phyloP scores from a whole-genome alignment of 1,140 invertebrate species.

The Camponotus floridanus region DNA sequence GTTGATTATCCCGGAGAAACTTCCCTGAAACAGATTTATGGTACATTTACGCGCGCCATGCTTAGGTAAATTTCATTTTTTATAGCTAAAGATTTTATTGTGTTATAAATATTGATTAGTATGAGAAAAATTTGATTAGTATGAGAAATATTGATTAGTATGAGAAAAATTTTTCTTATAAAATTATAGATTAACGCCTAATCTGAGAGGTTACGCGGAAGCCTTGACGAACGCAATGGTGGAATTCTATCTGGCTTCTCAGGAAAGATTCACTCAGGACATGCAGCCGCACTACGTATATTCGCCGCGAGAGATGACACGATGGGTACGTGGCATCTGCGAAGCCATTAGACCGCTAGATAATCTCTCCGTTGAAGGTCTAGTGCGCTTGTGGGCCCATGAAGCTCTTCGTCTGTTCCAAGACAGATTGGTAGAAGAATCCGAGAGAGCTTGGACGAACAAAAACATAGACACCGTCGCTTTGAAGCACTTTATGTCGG shows the following conservation, averaged over 20 bases:
- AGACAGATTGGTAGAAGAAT: conserved; percentile 97
- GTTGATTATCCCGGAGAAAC: conserved; percentile 99
- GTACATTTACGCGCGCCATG: conserved; percentile 99
- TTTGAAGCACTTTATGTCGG: conserved; percentile 97
- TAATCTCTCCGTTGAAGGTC: conserved; percentile 95
- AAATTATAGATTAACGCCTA: conserved; percentile 90
- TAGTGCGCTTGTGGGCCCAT: conserved; percentile 99
- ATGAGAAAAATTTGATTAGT: not conserved
- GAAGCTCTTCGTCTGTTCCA: conserved; percentile 99
- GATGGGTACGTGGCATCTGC: conserved; percentile 99
- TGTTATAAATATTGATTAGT: not conserved
- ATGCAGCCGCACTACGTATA: conserved; percentile 99
- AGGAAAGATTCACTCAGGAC: conserved; percentile 99
- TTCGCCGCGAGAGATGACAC: conserved; percentile 99
- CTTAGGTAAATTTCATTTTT: conserved; percentile 87
- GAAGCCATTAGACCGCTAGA: conserved; percentile 99
- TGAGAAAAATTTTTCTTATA: conserved; percentile 18
- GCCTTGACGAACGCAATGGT: conserved; percentile 99
- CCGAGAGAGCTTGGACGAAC: conserved; percentile 98
- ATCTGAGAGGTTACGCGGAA: conserved; percentile 96
- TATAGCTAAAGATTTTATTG: not conserved
- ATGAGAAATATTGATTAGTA: not conserved
- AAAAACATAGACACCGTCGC: conserved; percentile 98
- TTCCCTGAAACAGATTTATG: conserved; percentile 99
- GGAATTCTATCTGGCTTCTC: conserved; percentile 98